Percentiles rank a stretch among this genome's conserved stretches.
Evolutionary conservation across 2,113 vertebrate genomes (phyloP).

Genomic region (Lophotis ruficrista): DNA sequence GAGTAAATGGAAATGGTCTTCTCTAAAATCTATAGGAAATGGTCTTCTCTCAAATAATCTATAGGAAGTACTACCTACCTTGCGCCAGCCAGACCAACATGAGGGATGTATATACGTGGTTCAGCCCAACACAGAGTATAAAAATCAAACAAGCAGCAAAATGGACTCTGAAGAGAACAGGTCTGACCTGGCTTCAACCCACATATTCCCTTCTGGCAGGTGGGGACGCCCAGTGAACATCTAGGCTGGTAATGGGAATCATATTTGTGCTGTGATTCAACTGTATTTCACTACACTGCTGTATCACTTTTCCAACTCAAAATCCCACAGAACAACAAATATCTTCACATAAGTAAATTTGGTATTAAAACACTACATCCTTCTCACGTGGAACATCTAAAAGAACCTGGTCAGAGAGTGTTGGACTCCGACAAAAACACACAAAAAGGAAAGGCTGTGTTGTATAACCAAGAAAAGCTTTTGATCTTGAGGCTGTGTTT

Average conservation of each 20-base stretch:
- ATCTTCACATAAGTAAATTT: background rate
- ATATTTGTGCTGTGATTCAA: background rate
- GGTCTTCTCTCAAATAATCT: background rate
- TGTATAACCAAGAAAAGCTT: background rate
- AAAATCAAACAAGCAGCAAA: background rate
- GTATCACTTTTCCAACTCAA: background rate
- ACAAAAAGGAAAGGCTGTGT: background rate
- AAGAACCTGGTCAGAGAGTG: background rate
- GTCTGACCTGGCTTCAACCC: background rate
- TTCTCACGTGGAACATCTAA: background rate
- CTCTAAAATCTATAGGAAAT: background rate
- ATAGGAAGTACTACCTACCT: background rate
- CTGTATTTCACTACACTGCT: background rate
- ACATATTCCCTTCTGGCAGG: accelerated
- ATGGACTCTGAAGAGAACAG: background rate
- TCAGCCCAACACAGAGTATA: background rate
- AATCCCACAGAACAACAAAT: background rate
- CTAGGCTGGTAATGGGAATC: background rate
- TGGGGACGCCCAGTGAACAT: background rate
- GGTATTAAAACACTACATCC: background rate
- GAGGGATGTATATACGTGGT: background rate
- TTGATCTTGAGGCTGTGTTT: background rate
- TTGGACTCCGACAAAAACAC: background rate
- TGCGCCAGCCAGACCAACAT: background rate
- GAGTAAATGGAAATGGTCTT: background rate